Evolutionary conservation across 53 echinoderm and acorn worm species (phyloP), one percentile per base, ranked within the genome.

Genomic region (Temnopleurus reevesii): DNA sequence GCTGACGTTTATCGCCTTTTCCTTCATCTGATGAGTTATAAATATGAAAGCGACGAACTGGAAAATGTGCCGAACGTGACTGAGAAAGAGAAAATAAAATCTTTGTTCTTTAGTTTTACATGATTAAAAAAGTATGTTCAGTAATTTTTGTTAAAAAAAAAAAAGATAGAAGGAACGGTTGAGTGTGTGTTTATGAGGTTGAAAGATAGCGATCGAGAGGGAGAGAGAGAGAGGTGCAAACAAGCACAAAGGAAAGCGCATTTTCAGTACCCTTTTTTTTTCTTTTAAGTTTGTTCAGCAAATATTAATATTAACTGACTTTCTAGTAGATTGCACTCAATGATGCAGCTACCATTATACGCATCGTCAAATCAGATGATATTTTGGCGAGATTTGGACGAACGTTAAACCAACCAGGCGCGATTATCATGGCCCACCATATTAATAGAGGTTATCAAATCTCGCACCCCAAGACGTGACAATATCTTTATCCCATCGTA

Each of bases 301-400:
- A 19, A 38, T 38, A 71, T 71, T 41, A 8, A 6, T 38, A 71
- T n/a, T n/a, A 71, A 38, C n/a, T 30, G 38, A 71, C 71, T 71
- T 38, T 41, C n/a, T 43, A 9, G 38, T 41, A 71, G 41, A 38
- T 71, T n/a, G 66, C 38, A 41, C 66, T 8, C 66, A 21, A 8
- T n/a, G 66, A 66, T 36, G 66, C 66, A 41, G n/a, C 38, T 36
- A 66, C 41, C 41, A 36, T 71, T 71, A 71, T 41, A 71, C 71
- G 71, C 71, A 8, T 71, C 36, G 71, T 41, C 71, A 41, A 36
- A 71, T 71, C 21, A 36, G 21, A 43, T 71, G 71, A 71, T 38
- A 71, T 38, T 64, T 64, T 41, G 38, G 23, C 41, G 6, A 27
- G 71, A 71, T 71, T 17, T 23, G n/a, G 71, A 41, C 71, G 23